phyloP scores from a whole-genome alignment of 2,113 vertebrate species.

The Leptosomus discolor region DNA sequence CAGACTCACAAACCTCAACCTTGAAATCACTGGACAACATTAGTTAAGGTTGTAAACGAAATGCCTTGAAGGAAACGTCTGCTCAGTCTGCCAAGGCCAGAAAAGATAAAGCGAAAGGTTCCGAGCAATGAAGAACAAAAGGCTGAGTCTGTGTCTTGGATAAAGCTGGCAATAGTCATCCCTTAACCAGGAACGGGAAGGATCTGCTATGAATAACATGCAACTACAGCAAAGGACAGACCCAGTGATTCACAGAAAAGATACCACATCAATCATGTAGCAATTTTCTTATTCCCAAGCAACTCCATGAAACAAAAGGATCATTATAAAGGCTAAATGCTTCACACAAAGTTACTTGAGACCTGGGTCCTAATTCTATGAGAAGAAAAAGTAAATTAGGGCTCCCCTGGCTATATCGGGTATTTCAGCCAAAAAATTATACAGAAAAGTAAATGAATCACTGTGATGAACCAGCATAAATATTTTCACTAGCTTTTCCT shows the following conservation, averaged over 20 bases:
- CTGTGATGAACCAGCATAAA: background rate
- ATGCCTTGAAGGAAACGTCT: background rate
- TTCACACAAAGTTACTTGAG: background rate
- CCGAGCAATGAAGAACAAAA: background rate
- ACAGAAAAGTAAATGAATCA: background rate
- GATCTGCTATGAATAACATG: background rate
- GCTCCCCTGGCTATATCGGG: background rate
- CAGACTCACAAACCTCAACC: background rate
- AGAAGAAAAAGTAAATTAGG: background rate
- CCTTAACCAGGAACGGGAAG: background rate
- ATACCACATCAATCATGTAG: background rate
- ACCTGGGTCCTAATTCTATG: background rate
- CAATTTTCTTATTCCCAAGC: background rate
- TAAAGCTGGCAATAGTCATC: background rate
- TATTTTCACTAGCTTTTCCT: background rate
- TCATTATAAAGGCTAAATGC: background rate
- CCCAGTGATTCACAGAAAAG: background rate
- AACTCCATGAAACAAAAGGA: background rate
- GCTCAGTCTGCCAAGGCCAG: background rate
- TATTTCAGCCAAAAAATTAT: background rate
- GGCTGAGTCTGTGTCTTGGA: background rate
- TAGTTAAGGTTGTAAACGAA: background rate
- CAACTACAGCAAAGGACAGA: background rate
- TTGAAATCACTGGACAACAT: background rate
- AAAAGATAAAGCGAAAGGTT: background rate